Base-by-base conservation (phyloP, 2,888 invertebrate genomes). In the Phaedon cochleariae region DNA sequence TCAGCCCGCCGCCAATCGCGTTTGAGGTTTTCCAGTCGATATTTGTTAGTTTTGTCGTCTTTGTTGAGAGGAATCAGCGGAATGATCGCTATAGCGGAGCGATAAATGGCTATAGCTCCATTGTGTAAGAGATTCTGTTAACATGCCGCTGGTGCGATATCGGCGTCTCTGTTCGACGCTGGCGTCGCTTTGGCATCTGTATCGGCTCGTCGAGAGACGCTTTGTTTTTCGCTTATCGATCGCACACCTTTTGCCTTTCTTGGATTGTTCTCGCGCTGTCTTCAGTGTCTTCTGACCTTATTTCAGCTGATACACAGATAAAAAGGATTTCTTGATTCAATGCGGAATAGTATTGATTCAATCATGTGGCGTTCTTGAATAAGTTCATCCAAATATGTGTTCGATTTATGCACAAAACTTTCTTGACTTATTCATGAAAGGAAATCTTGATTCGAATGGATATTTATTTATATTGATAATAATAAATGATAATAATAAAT, bases 21-120 rank as follows among this genome's bases (percentile, higher is more conserved):
- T 79, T 79, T 79, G 81, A 81, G 81, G 81, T 82, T 82, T 82
- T 82, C 82, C 80, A 83, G 82, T 83, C 83, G 77, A 83, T 83
- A 83, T 82, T 83, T 81, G 82, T 77, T 79, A 79, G 80, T 59
- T 73, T 71, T 67, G 70, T 65, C 70, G 73, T 80, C 78, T 81
- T 79, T 79, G 77, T 79, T 74, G 77, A 77, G 77, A 75, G 79
- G 74, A 80, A 78, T 79, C 79, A 80, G 77, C 75, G 79, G 74
- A 80, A 78, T 79, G 79, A 80, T 79, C 78, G 76, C 78, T 77
- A 77, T 78, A 78, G 76, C 76, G 73, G 62, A 73, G 75, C 80
- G 79, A 79, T 79, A 80, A 80, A 80, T 80, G 78, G 76, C 77
- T 77, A 77, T 74, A 75, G 77, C 78, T 73, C 73, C 72, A 76